Percentiles rank a stretch among this genome's conserved stretches.
Evolutionary conservation across 2,113 vertebrate species (phyloP).

Genomic region (Psophia crepitans): DNA sequence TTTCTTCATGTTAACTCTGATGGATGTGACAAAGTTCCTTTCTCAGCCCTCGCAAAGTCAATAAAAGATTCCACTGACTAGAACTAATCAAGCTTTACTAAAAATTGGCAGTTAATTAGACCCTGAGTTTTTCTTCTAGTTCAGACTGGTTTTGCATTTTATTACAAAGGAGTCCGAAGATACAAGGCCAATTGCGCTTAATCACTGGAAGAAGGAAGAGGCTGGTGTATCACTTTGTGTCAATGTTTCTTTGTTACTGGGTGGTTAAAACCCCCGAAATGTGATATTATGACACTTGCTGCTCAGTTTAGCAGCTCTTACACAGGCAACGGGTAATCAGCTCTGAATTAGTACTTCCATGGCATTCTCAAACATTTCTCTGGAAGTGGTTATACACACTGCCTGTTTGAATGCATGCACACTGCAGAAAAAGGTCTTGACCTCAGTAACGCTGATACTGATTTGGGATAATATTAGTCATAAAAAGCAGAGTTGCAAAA

Average conservation of each 20-base stretch:
- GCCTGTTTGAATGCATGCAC: background rate
- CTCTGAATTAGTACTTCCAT: background rate
- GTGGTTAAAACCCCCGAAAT: background rate
- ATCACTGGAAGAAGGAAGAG: background rate
- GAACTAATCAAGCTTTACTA: slow-evolving; percentile 27
- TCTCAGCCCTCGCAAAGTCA: background rate
- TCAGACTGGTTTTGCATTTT: slow-evolving; percentile 2
- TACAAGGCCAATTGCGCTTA: background rate
- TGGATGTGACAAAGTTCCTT: slow-evolving; percentile 11
- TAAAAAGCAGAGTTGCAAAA: background rate
- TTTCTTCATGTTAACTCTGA: slow-evolving; percentile 30
- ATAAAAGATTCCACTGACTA: background rate
- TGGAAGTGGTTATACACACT: background rate
- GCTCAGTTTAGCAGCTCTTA: background rate
- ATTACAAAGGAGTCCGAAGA: background rate
- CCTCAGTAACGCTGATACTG: background rate
- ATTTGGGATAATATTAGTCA: background rate
- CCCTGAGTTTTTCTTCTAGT: background rate
- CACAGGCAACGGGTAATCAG: background rate
- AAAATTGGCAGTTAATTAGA: background rate
- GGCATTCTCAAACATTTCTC: background rate
- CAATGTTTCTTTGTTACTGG: background rate
- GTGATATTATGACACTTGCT: background rate
- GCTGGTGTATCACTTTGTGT: background rate
- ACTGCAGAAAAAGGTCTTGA: background rate